A percentile compares a stretch with the other conserved stretches of the same genome.
These are phyloP conservation scores for Liolophura sinensis DNA, from an alignment of 1,140 invertebrate genomes.

Conservation along the genomic window DNA sequence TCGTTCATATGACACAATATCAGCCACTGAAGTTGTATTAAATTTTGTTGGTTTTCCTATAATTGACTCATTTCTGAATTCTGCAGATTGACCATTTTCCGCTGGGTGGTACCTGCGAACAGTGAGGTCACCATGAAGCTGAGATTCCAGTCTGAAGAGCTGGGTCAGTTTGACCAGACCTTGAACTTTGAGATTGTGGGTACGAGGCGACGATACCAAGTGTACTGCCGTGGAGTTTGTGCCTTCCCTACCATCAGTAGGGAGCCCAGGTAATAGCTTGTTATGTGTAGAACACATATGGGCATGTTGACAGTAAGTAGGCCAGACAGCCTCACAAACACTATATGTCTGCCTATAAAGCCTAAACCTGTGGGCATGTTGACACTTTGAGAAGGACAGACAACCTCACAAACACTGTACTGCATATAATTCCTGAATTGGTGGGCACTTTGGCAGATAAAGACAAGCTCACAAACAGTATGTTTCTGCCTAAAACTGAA, in stretches of 20 bases:
- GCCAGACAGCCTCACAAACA: neutral
- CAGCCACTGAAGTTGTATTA: neutral
- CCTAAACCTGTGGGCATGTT: too few relatives aligned
- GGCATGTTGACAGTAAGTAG: neutral
- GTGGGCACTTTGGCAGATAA: too few relatives aligned
- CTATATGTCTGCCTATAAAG: too few relatives aligned
- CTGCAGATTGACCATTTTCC: slow-evolving; percentile 48
- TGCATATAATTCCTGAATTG: too few relatives aligned
- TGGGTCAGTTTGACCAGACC: slow-evolving; percentile 60
- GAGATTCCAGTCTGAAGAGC: slow-evolving; percentile 55
- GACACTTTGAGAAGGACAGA: too few relatives aligned
- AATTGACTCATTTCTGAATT: slow-evolving; percentile 4
- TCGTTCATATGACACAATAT: neutral
- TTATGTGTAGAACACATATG: neutral
- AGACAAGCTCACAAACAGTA: too few relatives aligned
- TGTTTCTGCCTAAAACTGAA: too few relatives aligned
- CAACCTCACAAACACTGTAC: too few relatives aligned
- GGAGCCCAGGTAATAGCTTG: slow-evolving; percentile 53
- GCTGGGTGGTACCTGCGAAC: slow-evolving; percentile 54
- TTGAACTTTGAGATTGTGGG: slow-evolving; percentile 59
- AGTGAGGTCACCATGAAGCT: slow-evolving; percentile 46
- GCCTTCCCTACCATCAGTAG: slow-evolving; percentile 58
- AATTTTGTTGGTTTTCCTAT: too few relatives aligned
- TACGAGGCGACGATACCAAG: slow-evolving; percentile 55
- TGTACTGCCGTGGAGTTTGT: slow-evolving; percentile 58